Percentiles rank a stretch among this genome's conserved stretches.
Evolutionary conservation across 2,888 invertebrate genomes (phyloP).

Genomic region (Strigamia transsilvanica): DNA sequence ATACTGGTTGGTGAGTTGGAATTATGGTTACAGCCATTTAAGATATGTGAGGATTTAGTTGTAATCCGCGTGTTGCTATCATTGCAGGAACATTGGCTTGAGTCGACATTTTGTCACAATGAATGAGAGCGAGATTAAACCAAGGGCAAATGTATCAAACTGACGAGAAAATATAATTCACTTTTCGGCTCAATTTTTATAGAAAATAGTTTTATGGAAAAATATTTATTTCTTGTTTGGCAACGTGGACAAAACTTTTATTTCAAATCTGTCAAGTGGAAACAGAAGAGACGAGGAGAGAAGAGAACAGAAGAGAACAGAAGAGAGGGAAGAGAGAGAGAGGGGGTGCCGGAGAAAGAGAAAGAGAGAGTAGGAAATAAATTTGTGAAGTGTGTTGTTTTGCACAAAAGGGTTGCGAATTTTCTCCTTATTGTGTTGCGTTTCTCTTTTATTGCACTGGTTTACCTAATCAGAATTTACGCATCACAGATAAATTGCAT

Average conservation of each 20-base stretch:
- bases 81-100: conserved; percentile 20
- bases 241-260: background rate
- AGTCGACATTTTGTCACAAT: conserved; percentile 20
- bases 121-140: conserved; percentile 10
- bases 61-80: conserved; percentile 10
- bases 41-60: conserved; percentile 14
- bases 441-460: conserved; percentile 20
- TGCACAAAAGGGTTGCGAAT: conserved; percentile 20
- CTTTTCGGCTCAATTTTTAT: conserved; percentile 1
- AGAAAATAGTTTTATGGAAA: background rate
- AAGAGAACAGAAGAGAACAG: too few relatives aligned
- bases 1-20: conserved; percentile 15
- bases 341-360: too few relatives aligned
- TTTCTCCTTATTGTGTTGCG: conserved; percentile 10
- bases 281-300: background rate
- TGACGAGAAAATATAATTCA: conserved; percentile 15
- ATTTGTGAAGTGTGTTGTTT: conserved; percentile 7
- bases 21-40: conserved; percentile 20
- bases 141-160: conserved; percentile 10
- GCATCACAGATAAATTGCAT: conserved; percentile 20
- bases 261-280: conserved; percentile 20
- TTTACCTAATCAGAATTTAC: conserved; percentile 20
- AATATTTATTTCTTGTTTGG: background rate
- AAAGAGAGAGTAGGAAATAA: background rate
- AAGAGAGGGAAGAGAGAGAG: too few relatives aligned